Base-by-base conservation (phyloP, 2,797 vertebrate species). In the Oryzias sinensis region DNA sequence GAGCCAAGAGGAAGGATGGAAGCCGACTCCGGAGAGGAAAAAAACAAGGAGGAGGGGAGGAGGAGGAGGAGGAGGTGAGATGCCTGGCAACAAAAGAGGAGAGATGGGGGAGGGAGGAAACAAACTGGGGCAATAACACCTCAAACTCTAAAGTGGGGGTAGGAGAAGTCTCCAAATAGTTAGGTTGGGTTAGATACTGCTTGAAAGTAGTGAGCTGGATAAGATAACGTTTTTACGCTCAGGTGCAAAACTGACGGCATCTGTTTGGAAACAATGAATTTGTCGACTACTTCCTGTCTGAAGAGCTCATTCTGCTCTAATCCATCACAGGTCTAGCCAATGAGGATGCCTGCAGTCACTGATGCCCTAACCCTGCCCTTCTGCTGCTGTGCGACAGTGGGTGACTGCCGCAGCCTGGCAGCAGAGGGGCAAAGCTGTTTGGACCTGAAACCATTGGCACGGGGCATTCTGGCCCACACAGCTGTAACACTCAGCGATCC, bases 1-100 rank as follows among this genome's bases (percentile, higher is more conserved):
- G 69, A 72, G 89, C 88, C 89, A 89, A 59, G 67, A 58, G 79
- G 51, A 54, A 60, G 73, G 68, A 53, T 63, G 69, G 67, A 81
- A 82, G 62, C 66, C 56, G 65, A 70, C 59, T 63, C 66, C 0
- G 14, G 25, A 50, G 63, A 49, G 56, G 44, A 43, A 25, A 42
- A 42, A 64, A 17, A 37, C 33, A 1, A 18, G 53, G 0, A 49
- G 14, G 53, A 53, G 50, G 47, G 5, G n/a, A n/a, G 14, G 1
- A 14, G 53, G 0, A 49, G 60, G 65, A 81, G 71, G 59, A 68
- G 55, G 72, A 68, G 49, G 63, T 64, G 74, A 78, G 65, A 53
- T 49, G 59, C 56, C 69, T 62, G 72, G 52, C 67, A 78, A 79
- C 72, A 77, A 79, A 77, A 55, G 67, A 76, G 18, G 44, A 56